phyloP scores from a whole-genome alignment of 2,113 vertebrate genomes.

The Genyomyrus donnyi region DNA sequence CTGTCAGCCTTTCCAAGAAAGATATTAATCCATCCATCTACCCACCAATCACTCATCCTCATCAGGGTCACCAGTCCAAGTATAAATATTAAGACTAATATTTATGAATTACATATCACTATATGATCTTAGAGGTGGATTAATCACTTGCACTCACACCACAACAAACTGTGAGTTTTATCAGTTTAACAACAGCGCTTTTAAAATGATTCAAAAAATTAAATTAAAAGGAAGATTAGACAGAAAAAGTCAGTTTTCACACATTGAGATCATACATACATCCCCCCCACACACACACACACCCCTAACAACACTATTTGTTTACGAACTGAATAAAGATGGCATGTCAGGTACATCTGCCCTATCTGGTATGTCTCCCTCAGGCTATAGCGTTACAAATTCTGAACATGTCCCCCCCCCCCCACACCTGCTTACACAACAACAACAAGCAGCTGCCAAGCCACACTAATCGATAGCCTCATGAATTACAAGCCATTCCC shows the following conservation, averaged over 20 bases:
- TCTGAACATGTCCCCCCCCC: constrained; percentile 32
- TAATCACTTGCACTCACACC: background rate
- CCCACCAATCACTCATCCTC: background rate
- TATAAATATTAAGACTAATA: background rate
- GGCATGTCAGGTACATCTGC: background rate
- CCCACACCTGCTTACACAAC: constrained; percentile 45
- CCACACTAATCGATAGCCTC: constrained; percentile 49
- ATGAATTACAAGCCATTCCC: constrained; percentile 53
- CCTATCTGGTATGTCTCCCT: background rate
- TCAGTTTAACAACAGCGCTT: background rate
- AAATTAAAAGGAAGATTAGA: background rate
- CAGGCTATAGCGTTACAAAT: constrained; percentile 23
- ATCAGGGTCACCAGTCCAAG: background rate
- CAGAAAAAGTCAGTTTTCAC: background rate
- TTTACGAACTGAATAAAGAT: background rate
- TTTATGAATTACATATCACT: background rate
- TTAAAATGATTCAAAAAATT: background rate
- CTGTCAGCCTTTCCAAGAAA: background rate
- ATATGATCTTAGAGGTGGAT: background rate
- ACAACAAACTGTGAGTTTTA: background rate
- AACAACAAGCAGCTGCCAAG: constrained; percentile 54
- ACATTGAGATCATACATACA: background rate
- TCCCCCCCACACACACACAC: background rate
- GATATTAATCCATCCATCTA: background rate
- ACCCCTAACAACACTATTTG: background rate